Base-by-base conservation (phyloP, 37 sponge, comb jelly and placozoan species). In the Halisarca cf. caerulea region DNA sequence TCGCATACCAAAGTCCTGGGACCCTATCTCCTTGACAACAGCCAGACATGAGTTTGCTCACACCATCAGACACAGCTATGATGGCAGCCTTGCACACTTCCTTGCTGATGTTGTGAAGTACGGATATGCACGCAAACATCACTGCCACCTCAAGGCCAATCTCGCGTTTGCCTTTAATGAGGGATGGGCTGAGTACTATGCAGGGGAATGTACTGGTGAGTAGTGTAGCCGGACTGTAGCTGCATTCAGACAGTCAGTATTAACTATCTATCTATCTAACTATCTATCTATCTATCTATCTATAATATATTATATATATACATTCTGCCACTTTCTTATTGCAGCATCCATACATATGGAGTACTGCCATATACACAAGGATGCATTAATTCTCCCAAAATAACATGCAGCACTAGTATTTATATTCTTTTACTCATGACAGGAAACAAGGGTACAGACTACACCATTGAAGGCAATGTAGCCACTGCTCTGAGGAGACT, bases 111-210 rank as follows among this genome's bases (percentile, higher is more conserved):
- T 37, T 20, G 43, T 35, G 0, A 58, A 60, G 25, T 84, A n/a
- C 42, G 15, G 23, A 3, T 84, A 84, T 38, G 1, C 28, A 5
- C 74, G 42, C 30, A 3, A 0, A 8, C 84, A 84, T 43, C 1
- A 0, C 1, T 84, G 84, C 37, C 35, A 40, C 2, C 43, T n/a
- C 17, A 4, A 30, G 34, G 44, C 86, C 35, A 79, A 79, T 47
- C 14, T 4, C 35, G 86, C 80, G 20, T 86, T 79, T 51, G 86
- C 86, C 3, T 80, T 79, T 69, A 78, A 79, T 34, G 80, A 86
- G 33, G 86, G 86, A 5, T 86, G 86, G 86, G 80, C 80, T 20
- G 69, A 80, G 53, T 86, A 77, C 39, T 80, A 80, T 79, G 68
- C 33, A 45, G 57, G 54, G 6, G 25, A 40, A 2, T 74, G 77